A percentile compares a stretch with the other conserved stretches of the same genome.
Conservation (phyloP, 2,113 vertebrate genomes). For the Syngnathoides biaculeatus region DNA sequence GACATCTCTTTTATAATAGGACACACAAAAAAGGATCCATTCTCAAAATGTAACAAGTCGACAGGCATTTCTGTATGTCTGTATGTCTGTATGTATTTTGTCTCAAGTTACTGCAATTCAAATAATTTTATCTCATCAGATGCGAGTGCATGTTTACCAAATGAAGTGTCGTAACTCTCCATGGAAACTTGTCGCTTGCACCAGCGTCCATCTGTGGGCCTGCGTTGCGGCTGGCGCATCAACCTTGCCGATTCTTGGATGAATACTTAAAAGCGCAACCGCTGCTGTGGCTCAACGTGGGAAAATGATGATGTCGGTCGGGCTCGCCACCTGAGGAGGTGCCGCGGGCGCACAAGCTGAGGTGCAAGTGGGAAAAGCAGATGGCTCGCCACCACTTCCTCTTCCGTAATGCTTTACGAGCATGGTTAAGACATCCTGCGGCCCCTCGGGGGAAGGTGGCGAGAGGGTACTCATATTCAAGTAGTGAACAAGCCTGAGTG, state of each 20-base stretch:
- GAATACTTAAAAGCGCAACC: conserved; percentile 1
- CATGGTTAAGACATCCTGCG: conserved; percentile 27
- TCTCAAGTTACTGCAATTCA: not conserved
- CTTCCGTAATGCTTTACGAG: conserved; percentile 63
- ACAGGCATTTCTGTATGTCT: no score
- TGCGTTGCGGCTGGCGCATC: not conserved
- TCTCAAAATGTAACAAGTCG: no score
- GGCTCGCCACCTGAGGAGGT: conserved; percentile 60
- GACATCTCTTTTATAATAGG: no score
- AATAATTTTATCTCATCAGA: not conserved
- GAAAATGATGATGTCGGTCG: conserved; percentile 9
- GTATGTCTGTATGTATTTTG: not conserved
- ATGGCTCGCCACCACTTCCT: conserved; percentile 64
- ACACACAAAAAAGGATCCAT: no score
- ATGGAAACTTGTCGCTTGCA: not conserved
- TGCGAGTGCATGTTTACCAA: not conserved
- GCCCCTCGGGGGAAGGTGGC: conserved; percentile 53
- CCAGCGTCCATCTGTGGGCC: conserved; percentile 18
- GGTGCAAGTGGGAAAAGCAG: conserved; percentile 51
- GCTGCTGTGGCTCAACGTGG: conserved; percentile 10
- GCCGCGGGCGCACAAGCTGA: not conserved
- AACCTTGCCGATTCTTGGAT: conserved; percentile 12
- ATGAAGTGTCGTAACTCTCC: not conserved
- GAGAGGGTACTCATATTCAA: conserved; percentile 52
- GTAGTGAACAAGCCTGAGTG: conserved; percentile 40